phyloP scores from a whole-genome alignment of 2,888 invertebrate species.

The Cryptocheilus praepositus region DNA sequence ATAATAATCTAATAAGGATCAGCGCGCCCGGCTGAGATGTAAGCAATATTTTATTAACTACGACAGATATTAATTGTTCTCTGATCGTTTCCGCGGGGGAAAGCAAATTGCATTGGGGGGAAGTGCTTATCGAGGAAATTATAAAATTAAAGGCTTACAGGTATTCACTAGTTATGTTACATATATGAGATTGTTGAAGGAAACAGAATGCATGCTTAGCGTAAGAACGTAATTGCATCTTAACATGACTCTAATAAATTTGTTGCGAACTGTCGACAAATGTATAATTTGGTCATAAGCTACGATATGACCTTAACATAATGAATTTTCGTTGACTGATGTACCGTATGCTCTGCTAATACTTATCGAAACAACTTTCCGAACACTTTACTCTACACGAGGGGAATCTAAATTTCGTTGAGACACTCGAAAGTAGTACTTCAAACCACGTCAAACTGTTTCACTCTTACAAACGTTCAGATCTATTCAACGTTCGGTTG shows the following conservation, averaged over 20 bases:
- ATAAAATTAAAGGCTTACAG: slow-evolving; percentile 31
- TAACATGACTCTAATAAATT: too few species aligned
- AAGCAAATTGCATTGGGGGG: background rate
- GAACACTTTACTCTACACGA: too few species aligned
- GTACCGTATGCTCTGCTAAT: too few species aligned
- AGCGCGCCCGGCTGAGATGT: slow-evolving; percentile 29
- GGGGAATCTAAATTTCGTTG: too few species aligned
- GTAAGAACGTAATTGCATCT: slow-evolving; percentile 36
- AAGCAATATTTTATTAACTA: slow-evolving; percentile 49
- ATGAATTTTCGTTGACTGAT: too few species aligned
- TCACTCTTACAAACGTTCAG: slow-evolving; percentile 48
- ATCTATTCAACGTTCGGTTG: slow-evolving; percentile 37
- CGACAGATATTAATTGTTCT: slow-evolving; percentile 24
- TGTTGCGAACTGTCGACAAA: too few species aligned
- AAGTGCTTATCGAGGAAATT: slow-evolving; percentile 26
- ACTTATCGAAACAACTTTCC: background rate
- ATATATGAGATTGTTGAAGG: slow-evolving; percentile 55
- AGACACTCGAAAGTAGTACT: slow-evolving; percentile 23
- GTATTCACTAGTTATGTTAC: slow-evolving; percentile 44
- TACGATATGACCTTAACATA: too few species aligned
- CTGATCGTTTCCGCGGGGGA: slow-evolving; percentile 25
- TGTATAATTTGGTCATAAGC: too few species aligned
- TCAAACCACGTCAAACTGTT: slow-evolving; percentile 52
- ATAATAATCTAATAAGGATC: slow-evolving; percentile 46
- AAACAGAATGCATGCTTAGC: slow-evolving; percentile 46